Evolutionary conservation across 1,140 invertebrate species (phyloP).

Genomic region (Hycleus phaleratus): DNA sequence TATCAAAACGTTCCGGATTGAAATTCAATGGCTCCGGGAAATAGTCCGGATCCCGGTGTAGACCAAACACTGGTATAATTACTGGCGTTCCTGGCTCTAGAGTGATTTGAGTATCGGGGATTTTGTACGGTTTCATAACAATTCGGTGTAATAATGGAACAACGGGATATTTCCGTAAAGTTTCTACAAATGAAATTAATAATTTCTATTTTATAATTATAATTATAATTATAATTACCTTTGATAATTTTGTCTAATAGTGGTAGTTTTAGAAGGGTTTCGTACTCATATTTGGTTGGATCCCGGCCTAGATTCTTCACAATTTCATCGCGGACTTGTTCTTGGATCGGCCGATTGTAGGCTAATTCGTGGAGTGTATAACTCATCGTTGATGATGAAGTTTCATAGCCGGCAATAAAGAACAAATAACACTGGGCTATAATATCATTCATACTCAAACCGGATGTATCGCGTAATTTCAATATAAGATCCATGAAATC

Average conservation of each 20-base stretch:
- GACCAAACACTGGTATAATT: slow-evolving; percentile 46
- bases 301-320: slow-evolving; percentile 35
- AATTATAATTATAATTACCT: background rate
- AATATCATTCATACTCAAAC: slow-evolving; percentile 36
- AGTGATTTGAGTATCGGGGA: slow-evolving; percentile 41
- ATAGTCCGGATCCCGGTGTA: slow-evolving; percentile 52
- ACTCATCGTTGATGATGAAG: slow-evolving; percentile 49
- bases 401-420: slow-evolving; percentile 58
- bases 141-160: slow-evolving; percentile 36
- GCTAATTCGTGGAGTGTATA: slow-evolving; percentile 50
- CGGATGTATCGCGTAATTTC: slow-evolving; percentile 32
- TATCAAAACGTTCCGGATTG: slow-evolving; percentile 45
- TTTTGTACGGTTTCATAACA: slow-evolving; percentile 41
- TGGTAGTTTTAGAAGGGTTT: slow-evolving; percentile 44
- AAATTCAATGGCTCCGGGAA: slow-evolving; percentile 57
- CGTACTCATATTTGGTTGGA: slow-evolving; percentile 40
- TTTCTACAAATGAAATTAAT: slow-evolving; percentile 20
- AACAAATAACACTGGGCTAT: slow-evolving; percentile 51
- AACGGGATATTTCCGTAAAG: slow-evolving; percentile 45
- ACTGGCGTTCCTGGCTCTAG: slow-evolving; percentile 47
- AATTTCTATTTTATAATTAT: too few relatives aligned
- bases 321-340: slow-evolving; percentile 49
- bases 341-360: slow-evolving; percentile 47
- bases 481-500: slow-evolving; percentile 50
- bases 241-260: slow-evolving; percentile 45